Evolutionary conservation across 2,888 invertebrate species (phyloP), one percentile per base, ranked within the genome.

Genomic region (Cephus spinipes): DNA sequence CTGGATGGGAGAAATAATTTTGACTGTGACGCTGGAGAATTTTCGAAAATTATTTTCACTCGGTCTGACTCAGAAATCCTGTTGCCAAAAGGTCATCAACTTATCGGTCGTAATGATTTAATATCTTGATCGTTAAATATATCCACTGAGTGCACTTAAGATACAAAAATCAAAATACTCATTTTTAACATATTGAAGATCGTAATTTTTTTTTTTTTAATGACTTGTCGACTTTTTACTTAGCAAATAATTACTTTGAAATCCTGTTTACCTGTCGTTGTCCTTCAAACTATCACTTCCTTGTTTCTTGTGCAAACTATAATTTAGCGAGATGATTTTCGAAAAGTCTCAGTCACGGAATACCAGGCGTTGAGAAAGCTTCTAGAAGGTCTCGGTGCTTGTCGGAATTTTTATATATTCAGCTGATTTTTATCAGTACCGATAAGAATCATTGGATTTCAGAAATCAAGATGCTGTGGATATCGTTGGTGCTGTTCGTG

Each of bases 401-500:
- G 55, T 11, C 11, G 34, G 34, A 34, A 34, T 34, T 11, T 34
- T 9, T 6, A 55, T 15, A 15, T 55, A 23, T 55, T 55, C 4
- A 9, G 1, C 55, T 15, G 23, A 55, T 23, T 1, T 2, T 6
- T 15, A 55, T 9, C 23, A 6, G 15, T 55, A 9, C 55, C 1
- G 55, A 55, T 55, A 9, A 55, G 6, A 9, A 55, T 40, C 6
- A 55, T 55, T 55, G 23, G 55, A 23, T 55, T 55, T 55, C 55
- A 55, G 33, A 11, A 71, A 71, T 68, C 73, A 71, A 69, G 69
- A 84, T 87, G 87, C 80, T 89, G 78, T 81, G 86, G 80, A 75
- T 86, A 33, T 77, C 80, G 12, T 36, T 90, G 36, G 77, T 89
- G 30, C 73, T 85, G 34, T 74, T 87, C 30, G 35, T 86, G 6